Evolutionary conservation across 2,113 vertebrate species (phyloP).

Genomic region (Peucedramus taeniatus): DNA sequence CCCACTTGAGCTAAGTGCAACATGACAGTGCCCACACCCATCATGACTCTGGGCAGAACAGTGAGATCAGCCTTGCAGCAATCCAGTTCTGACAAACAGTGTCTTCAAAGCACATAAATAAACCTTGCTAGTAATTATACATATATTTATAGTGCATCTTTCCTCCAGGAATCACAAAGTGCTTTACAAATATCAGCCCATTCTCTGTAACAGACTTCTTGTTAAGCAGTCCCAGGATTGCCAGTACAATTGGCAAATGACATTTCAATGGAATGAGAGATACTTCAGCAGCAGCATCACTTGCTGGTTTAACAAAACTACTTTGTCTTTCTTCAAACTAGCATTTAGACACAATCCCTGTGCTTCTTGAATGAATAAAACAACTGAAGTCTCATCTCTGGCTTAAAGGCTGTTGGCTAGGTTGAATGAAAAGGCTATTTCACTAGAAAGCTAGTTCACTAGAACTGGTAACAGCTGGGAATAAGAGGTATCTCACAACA

Average conservation of each 20-base stretch:
- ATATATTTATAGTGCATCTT: not conserved
- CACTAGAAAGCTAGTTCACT: not conserved
- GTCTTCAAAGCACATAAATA: not conserved
- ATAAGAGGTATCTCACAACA: not conserved
- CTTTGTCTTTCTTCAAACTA: not conserved
- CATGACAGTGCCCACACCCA: not conserved
- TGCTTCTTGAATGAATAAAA: not conserved
- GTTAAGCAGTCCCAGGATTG: not conserved
- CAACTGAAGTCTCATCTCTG: not conserved
- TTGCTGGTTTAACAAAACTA: not conserved
- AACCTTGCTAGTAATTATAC: not conserved
- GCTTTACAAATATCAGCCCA: not conserved
- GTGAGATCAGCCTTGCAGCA: not conserved
- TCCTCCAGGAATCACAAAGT: not conserved
- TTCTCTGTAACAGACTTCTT: not conserved
- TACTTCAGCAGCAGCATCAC: not conserved
- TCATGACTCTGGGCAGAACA: not conserved
- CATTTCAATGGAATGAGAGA: not conserved
- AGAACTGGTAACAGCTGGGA: not conserved
- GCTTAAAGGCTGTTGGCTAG: not conserved
- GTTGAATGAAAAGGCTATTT: conserved; percentile 7
- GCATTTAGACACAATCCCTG: not conserved
- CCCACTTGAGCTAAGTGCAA: not conserved
- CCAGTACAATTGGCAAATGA: not conserved
- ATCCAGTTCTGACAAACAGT: not conserved